These are phyloP conservation scores for Tautogolabrus adspersus DNA, from an alignment of 2,113 vertebrate genomes.

Conservation along the genomic window DNA sequence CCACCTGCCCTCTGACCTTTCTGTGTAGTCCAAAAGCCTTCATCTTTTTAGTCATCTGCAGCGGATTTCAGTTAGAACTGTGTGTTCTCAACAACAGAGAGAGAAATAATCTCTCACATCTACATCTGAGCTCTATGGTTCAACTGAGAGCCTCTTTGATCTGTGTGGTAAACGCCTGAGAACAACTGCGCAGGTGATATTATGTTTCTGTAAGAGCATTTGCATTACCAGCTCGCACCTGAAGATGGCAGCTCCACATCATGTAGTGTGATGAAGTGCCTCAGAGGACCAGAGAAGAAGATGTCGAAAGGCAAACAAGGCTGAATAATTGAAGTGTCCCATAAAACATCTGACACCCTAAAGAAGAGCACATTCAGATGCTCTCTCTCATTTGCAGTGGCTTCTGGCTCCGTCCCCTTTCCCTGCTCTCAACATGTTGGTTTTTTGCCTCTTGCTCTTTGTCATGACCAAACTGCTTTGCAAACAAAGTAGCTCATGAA, in stretches of 20 bases:
- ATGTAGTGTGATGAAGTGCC: background rate
- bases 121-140: background rate
- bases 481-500: conserved; percentile 5
- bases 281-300: conserved; percentile 29
- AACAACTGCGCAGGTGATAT: background rate
- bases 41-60: background rate
- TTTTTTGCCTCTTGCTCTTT: conserved; percentile 4
- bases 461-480: background rate
- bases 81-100: background rate
- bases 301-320: conserved; percentile 32
- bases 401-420: background rate
- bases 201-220: background rate
- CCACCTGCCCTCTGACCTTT: background rate
- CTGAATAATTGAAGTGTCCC: conserved; percentile 63
- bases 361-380: conserved; percentile 30
- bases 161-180: background rate
- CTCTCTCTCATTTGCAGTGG: conserved; percentile 12
- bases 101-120: conserved; percentile 2
- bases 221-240: conserved; percentile 46
- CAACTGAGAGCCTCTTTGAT: background rate
- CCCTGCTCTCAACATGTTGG: conserved; percentile 1
- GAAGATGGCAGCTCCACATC: conserved; percentile 65
- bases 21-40: background rate
- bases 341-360: conserved; percentile 60
- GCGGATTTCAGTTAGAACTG: background rate